These are phyloP conservation scores for Gyrodactylus salaris DNA, from an alignment of 1,140 invertebrate genomes.

Conservation along the genomic window DNA sequence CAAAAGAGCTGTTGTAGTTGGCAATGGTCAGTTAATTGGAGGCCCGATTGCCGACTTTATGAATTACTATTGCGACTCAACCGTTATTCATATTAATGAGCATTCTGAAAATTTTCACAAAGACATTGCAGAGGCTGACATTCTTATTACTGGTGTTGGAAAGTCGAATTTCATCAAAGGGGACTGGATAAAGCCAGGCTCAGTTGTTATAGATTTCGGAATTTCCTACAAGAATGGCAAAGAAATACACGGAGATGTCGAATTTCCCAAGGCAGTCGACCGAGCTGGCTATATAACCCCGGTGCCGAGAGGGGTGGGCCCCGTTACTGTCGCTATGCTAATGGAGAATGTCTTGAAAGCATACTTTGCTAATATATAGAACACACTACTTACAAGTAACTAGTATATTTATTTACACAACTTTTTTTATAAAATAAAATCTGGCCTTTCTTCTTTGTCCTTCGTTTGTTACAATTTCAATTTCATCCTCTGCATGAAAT, in stretches of 20 bases:
- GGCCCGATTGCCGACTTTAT: conserved; percentile 65
- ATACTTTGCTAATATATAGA: too few relatives aligned
- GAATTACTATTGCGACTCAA: conserved; percentile 62
- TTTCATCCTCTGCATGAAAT: too few relatives aligned
- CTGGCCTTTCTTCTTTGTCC: too few relatives aligned
- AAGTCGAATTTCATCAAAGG: conserved; percentile 57
- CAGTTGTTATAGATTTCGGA: conserved; percentile 95
- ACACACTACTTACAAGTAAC: too few relatives aligned
- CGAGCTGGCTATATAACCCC: conserved; percentile 38
- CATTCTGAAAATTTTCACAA: conserved; percentile 45
- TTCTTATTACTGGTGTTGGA: conserved; percentile 76
- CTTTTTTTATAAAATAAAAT: too few relatives aligned
- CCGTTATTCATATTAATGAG: conserved; percentile 79
- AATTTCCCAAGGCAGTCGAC: conserved; percentile 35
- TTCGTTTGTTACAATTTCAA: too few relatives aligned
- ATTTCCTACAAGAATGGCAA: conserved; percentile 40
- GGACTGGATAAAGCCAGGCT: conserved; percentile 82
- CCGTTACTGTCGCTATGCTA: conserved; percentile 91
- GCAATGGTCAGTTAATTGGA: conserved; percentile 83
- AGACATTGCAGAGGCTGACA: conserved; percentile 39
- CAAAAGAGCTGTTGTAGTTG: conserved; percentile 57
- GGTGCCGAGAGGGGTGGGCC: conserved; percentile 82
- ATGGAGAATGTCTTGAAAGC: too few relatives aligned
- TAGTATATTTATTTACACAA: too few relatives aligned
- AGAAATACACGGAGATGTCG: conserved; percentile 69